These are phyloP conservation scores for Camelus bactrianus DNA, from an alignment of 2,113 vertebrate genomes.

Conservation along the genomic window DNA sequence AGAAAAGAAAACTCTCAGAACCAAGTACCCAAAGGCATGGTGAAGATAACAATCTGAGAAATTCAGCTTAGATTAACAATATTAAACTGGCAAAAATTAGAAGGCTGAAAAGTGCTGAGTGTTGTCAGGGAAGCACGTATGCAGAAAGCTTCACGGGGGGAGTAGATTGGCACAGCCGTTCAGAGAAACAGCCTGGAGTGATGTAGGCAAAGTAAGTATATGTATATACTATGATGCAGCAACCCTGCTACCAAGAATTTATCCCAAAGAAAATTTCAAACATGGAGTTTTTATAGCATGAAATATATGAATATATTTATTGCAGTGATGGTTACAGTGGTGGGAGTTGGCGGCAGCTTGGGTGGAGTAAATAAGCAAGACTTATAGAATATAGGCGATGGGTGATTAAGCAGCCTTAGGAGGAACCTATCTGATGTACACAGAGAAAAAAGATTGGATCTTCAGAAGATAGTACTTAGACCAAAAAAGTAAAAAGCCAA, in stretches of 20 bases:
- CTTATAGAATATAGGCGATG: not conserved
- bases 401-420: not conserved
- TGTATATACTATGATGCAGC: not conserved
- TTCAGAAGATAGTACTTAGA: not conserved
- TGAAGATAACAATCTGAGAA: not conserved
- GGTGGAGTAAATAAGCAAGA: not conserved
- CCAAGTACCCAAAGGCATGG: not conserved
- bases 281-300: not conserved
- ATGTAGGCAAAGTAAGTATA: not conserved
- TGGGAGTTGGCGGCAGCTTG: not conserved
- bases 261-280: not conserved
- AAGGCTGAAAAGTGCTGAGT: not conserved
- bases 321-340: not conserved
- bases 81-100: not conserved
- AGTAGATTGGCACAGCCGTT: not conserved
- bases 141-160: not conserved
- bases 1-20: not conserved
- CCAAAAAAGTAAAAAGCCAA: conserved; percentile 3
- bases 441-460: not conserved
- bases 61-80: not conserved
- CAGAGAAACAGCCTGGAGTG: not conserved
- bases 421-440: not conserved
- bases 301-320: not conserved
- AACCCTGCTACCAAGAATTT: not conserved
- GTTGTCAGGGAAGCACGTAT: not conserved